Evolutionary conservation across 2,797 vertebrate species (phyloP).

Genomic region (Diplodus puntazzo): DNA sequence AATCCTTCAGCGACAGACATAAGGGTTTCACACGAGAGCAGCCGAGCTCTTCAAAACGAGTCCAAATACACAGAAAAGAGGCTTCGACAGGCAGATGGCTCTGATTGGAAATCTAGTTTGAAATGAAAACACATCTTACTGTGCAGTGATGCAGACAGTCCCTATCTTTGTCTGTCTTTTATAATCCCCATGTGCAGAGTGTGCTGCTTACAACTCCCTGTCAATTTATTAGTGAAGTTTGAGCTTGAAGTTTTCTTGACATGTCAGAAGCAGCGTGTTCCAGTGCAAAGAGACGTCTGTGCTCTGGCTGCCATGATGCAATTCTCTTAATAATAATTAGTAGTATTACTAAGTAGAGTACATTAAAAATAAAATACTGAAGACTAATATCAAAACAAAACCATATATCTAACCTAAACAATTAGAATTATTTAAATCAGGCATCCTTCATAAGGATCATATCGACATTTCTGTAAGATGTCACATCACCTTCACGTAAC

Average conservation of each 20-base stretch:
- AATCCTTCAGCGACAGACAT: slow-evolving; percentile 21
- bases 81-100: slow-evolving; percentile 60
- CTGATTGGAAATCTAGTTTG: slow-evolving; percentile 72
- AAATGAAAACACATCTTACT: slow-evolving; percentile 65
- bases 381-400: background rate
- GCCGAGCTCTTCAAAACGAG: slow-evolving; percentile 56
- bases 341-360: background rate
- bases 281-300: background rate
- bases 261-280: background rate
- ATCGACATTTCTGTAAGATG: too few species aligned
- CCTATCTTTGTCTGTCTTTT: slow-evolving; percentile 47
- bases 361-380: background rate
- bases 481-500: too few species aligned
- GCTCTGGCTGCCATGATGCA: background rate
- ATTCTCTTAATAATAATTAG: background rate
- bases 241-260: slow-evolving; percentile 31
- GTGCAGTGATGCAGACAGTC: slow-evolving; percentile 67
- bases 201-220: slow-evolving; percentile 36
- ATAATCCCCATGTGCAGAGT: slow-evolving; percentile 53
- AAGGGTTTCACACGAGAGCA: slow-evolving; percentile 50
- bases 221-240: slow-evolving; percentile 64
- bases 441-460: too few species aligned
- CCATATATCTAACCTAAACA: too few species aligned
- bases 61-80: slow-evolving; percentile 47
- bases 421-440: background rate